A percentile compares a stretch with the other conserved stretches of the same genome.
phyloP scores from a whole-genome alignment of 23 tunicate genomes.

The Clavelina lepadiformis region DNA sequence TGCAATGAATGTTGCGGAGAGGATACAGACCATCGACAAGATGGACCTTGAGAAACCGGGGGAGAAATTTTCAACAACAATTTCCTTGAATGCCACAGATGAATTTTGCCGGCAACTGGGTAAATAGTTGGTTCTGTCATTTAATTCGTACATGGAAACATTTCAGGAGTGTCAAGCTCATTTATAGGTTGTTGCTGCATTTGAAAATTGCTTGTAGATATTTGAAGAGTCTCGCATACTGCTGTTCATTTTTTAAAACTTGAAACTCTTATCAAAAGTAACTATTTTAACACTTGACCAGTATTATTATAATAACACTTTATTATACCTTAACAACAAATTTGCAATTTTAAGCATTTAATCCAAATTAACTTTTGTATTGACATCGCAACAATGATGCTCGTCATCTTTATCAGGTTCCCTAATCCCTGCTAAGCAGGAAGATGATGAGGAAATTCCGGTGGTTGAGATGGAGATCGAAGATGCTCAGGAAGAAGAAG shows the following conservation, averaged over 20 bases:
- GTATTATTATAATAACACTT: too few relatives aligned
- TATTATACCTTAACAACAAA: background rate
- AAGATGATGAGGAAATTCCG: background rate
- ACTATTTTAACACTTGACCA: too few relatives aligned
- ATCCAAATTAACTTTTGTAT: background rate
- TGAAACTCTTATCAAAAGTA: too few relatives aligned
- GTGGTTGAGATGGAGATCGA: conserved; percentile 80
- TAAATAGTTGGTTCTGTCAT: too few relatives aligned
- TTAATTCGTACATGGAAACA: too few relatives aligned
- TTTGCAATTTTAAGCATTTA: background rate
- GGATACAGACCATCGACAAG: conserved; percentile 27
- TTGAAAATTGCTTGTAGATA: too few relatives aligned
- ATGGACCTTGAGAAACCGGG: conserved; percentile 50
- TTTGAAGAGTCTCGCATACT: too few relatives aligned
- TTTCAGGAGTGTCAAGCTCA: too few relatives aligned
- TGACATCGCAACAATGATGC: background rate
- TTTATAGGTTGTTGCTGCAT: too few relatives aligned
- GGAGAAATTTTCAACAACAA: conserved; percentile 57
- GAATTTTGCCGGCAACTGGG: conserved; percentile 83
- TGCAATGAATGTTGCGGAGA: conserved; percentile 59
- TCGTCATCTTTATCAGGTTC: conserved; percentile 1
- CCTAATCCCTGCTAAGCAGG: background rate
- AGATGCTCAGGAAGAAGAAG: conserved; percentile 41
- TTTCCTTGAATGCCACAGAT: conserved; percentile 81
- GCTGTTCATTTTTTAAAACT: too few relatives aligned